Conservation (phyloP, 2,888 invertebrate genomes). For the Megaustenia siamemsis region DNA sequence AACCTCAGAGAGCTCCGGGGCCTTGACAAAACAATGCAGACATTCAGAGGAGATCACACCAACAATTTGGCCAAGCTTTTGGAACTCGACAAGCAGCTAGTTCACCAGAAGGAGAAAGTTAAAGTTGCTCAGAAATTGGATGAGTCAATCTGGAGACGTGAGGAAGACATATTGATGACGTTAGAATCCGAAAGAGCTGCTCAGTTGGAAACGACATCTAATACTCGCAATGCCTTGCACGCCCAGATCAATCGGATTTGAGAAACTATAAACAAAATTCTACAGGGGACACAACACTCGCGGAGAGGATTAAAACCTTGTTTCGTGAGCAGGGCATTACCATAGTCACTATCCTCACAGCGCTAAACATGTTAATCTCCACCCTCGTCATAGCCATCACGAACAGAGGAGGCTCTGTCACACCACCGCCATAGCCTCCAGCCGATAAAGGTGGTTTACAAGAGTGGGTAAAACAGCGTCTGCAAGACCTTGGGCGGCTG, state of each 20-base stretch:
- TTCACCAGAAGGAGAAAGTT: background rate
- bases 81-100: background rate
- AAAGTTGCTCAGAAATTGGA: background rate
- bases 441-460: background rate
- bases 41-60: no score
- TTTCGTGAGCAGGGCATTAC: slow-evolving; percentile 1
- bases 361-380: background rate
- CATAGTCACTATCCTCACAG: slow-evolving; percentile 6
- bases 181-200: background rate
- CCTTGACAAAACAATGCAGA: no score
- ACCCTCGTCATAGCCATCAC: background rate
- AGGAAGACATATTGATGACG: background rate
- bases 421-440: background rate
- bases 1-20: no score
- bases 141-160: background rate
- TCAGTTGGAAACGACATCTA: background rate
- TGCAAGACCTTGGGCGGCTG: background rate
- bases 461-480: slow-evolving; percentile 10
- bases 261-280: background rate
- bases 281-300: slow-evolving; percentile 16
- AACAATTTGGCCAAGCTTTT: background rate
- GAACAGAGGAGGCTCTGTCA: background rate
- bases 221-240: background rate
- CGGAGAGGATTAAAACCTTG: slow-evolving; percentile 2
- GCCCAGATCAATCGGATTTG: slow-evolving; percentile 13